Evolutionary conservation across 1,140 invertebrate species (phyloP).

Genomic region (Papilio aristodemus): DNA sequence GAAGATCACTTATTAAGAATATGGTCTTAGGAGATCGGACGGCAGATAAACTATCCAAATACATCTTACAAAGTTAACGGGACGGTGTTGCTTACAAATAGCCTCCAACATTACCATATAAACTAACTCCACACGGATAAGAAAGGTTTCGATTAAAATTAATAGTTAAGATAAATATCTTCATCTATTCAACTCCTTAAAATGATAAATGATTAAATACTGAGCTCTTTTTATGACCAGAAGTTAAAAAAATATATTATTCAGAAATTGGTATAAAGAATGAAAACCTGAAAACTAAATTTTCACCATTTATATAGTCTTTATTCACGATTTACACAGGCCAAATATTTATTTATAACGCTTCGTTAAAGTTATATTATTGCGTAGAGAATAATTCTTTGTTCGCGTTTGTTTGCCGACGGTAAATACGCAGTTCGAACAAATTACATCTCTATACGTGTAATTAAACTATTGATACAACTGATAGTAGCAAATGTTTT

Average conservation of each 20-base stretch:
- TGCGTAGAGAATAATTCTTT: constrained; percentile 25
- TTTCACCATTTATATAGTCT: neutral
- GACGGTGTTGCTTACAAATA: neutral
- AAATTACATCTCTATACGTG: constrained; percentile 32
- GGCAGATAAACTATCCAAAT: neutral
- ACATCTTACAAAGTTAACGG: neutral
- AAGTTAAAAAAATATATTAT: no score
- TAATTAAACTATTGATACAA: constrained; percentile 29
- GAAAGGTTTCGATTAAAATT: neutral
- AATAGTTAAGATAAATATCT: neutral
- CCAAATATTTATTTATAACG: constrained; percentile 20
- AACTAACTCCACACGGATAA: neutral
- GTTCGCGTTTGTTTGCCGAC: neutral
- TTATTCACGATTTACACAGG: neutral
- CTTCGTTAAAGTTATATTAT: constrained; percentile 28
- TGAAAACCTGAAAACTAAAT: neutral
- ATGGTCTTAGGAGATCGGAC: constrained; percentile 5
- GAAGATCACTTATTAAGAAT: neutral
- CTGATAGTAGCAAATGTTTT: constrained; percentile 5
- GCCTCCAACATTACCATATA: constrained; percentile 3
- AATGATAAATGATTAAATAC: no score
- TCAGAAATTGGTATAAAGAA: no score
- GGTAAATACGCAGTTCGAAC: constrained; percentile 10
- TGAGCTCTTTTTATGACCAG: no score
- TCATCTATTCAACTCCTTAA: neutral